Conservation (phyloP, 2,113 vertebrate genomes). For the Chitala chitala region DNA sequence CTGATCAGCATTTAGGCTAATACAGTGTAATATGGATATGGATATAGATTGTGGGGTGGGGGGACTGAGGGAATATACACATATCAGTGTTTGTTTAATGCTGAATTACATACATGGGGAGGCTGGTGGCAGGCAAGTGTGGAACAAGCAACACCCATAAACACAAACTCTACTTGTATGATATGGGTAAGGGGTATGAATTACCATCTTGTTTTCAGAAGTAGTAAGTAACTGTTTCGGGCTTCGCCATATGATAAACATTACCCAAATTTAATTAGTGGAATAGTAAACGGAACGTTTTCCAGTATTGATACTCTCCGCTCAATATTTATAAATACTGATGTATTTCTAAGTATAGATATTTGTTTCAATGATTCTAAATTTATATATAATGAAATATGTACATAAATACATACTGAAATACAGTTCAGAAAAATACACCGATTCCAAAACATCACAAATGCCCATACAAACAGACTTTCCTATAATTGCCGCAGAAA, state of each 20-base stretch:
- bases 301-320: no score
- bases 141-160: not conserved
- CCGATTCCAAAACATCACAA: no score
- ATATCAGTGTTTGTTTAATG: not conserved
- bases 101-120: conserved; percentile 13
- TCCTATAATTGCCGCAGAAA: no score
- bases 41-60: not conserved
- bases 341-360: no score
- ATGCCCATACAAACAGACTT: no score
- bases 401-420: no score
- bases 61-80: not conserved
- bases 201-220: conserved; percentile 7
- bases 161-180: not conserved
- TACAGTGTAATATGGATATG: not conserved
- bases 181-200: not conserved
- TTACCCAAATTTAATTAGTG: not conserved
- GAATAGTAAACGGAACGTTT: not conserved
- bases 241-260: not conserved
- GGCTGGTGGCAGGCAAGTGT: not conserved
- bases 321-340: no score
- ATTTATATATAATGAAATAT: no score
- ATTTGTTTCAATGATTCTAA: no score
- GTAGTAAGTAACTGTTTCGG: not conserved
- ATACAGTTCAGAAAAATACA: no score
- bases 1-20: no score